Evolutionary conservation across 2,888 invertebrate genomes (phyloP).

Genomic region (Leptinotarsa haldemani): DNA sequence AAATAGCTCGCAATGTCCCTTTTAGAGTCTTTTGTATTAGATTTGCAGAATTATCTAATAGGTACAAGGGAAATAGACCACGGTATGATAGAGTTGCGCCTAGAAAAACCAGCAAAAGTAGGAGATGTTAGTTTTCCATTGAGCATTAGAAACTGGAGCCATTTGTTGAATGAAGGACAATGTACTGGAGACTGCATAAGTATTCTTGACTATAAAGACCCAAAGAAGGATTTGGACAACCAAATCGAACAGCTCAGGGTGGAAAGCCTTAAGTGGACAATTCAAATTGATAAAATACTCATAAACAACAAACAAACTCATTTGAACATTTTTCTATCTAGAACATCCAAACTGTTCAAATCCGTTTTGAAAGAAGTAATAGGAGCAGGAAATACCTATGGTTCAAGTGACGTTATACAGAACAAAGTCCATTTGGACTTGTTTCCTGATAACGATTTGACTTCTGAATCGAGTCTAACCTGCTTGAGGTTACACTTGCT

Average conservation of each 20-base stretch:
- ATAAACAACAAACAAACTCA: constrained; percentile 64
- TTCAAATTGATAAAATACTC: constrained; percentile 65
- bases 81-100: constrained; percentile 70
- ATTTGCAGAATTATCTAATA: constrained; percentile 48
- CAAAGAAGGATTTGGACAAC: constrained; percentile 46
- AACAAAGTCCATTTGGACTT: constrained; percentile 47
- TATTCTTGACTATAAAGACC: constrained; percentile 51
- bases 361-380: constrained; percentile 57
- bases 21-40: constrained; percentile 43
- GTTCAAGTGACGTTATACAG: constrained; percentile 45
- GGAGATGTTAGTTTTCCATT: constrained; percentile 78
- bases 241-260: constrained; percentile 61
- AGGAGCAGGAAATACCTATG: constrained; percentile 55
- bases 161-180: constrained; percentile 55
- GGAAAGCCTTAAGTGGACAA: constrained; percentile 67
- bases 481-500: constrained; percentile 62
- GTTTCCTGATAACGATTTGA: constrained; percentile 53
- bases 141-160: constrained; percentile 71
- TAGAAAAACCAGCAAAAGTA: constrained; percentile 67
- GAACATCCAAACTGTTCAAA: constrained; percentile 57
- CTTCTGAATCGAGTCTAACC: constrained; percentile 58
- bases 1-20: constrained; percentile 39
- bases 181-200: constrained; percentile 27
- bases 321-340: constrained; percentile 69
- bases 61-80: constrained; percentile 41